These are phyloP conservation scores for Apamea monoglypha DNA, from an alignment of 2,888 invertebrate genomes.

Conservation along the genomic window DNA sequence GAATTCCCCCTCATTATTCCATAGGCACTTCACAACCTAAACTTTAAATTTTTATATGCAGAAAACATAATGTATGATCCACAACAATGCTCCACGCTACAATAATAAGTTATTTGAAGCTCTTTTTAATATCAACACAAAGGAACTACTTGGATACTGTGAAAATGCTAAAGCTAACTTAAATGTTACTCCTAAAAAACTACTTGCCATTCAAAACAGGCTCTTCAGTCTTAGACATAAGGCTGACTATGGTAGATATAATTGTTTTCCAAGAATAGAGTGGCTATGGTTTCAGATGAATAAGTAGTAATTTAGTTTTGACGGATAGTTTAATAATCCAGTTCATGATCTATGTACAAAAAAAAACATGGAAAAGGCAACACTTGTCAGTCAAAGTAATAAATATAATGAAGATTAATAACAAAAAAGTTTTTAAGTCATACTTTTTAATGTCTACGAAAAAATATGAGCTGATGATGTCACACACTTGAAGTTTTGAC, in stretches of 20 bases:
- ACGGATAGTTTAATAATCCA: slow-evolving; percentile 70
- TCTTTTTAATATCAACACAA: slow-evolving; percentile 66
- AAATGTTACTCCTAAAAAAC: slow-evolving; percentile 2
- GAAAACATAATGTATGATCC: slow-evolving; percentile 40
- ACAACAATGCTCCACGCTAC: slow-evolving; percentile 53
- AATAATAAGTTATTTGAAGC: slow-evolving; percentile 58
- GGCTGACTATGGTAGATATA: background rate
- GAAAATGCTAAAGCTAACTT: slow-evolving; percentile 58
- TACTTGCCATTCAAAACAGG: slow-evolving; percentile 18
- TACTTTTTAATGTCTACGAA: slow-evolving; percentile 19
- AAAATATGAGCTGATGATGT: slow-evolving; percentile 47
- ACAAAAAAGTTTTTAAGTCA: slow-evolving; percentile 26
- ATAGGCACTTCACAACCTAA: slow-evolving; percentile 23
- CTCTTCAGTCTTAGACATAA: background rate
- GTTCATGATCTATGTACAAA: slow-evolving; percentile 58
- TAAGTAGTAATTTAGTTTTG: slow-evolving; percentile 68
- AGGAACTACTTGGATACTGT: slow-evolving; percentile 65
- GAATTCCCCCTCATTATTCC: slow-evolving; percentile 52
- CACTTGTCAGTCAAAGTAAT: slow-evolving; percentile 56
- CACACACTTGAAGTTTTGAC: slow-evolving; percentile 39
- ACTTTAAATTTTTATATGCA: slow-evolving; percentile 56
- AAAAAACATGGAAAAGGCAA: slow-evolving; percentile 62
- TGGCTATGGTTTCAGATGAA: slow-evolving; percentile 57
- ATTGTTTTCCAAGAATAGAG: slow-evolving; percentile 24
- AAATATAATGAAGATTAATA: slow-evolving; percentile 62